Evolutionary conservation across 2,797 vertebrate genomes (phyloP).

Genomic region (Phaenicophaeus curvirostris): DNA sequence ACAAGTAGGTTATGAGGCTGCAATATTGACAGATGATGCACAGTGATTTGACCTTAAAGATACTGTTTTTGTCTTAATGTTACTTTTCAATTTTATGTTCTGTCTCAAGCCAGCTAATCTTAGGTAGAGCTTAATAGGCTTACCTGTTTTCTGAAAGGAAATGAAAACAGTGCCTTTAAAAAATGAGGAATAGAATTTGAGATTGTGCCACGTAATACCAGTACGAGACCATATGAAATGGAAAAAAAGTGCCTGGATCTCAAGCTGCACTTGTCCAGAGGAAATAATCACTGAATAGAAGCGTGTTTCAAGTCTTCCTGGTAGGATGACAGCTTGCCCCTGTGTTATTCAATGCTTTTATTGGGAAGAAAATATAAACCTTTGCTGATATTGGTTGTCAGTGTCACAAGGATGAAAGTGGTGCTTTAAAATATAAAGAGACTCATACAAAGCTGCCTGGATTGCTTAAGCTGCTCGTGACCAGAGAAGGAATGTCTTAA

Average conservation of each 20-base stretch:
- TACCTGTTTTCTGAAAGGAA: not conserved
- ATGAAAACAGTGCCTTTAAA: not conserved
- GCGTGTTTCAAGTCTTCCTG: not conserved
- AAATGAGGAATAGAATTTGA: not conserved
- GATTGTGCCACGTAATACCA: not conserved
- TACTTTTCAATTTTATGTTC: conserved; percentile 28
- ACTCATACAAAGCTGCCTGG: not conserved
- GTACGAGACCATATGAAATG: not conserved
- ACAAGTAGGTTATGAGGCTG: conserved; percentile 20
- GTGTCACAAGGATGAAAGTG: not conserved
- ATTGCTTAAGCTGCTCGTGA: not conserved
- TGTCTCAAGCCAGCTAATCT: not conserved
- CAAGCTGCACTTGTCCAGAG: not conserved
- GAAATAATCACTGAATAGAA: not conserved
- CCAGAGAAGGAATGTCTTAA: not conserved
- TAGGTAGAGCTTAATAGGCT: not conserved
- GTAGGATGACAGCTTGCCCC: not conserved
- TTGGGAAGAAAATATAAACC: not conserved
- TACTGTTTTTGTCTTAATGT: not conserved
- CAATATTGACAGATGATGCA: conserved; percentile 16
- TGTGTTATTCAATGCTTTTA: not conserved
- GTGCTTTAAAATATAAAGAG: not conserved
- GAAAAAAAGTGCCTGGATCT: not conserved
- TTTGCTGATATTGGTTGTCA: not conserved
- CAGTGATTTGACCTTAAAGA: conserved; percentile 24